phyloP scores from a whole-genome alignment of 2,113 vertebrate genomes.

The Sphaerodactylus townsendi region DNA sequence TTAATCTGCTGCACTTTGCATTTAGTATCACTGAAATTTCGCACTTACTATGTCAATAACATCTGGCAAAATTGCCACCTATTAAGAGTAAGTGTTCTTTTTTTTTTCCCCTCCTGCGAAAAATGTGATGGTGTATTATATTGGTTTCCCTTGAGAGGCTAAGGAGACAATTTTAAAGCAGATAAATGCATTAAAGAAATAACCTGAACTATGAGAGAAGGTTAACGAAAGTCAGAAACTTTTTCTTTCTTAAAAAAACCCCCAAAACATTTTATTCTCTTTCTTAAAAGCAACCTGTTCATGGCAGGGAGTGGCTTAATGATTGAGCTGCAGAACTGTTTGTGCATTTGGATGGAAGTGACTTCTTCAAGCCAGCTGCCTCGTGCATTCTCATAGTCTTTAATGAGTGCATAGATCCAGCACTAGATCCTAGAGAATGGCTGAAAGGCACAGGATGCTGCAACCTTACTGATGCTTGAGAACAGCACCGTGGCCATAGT shows the following conservation, averaged over 20 bases:
- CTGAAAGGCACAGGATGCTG: too few species aligned
- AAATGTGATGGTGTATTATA: conserved; percentile 87
- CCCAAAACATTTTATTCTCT: conserved; percentile 27
- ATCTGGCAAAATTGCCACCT: conserved; percentile 98
- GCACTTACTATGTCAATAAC: conserved; percentile 99
- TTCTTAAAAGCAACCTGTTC: conserved; percentile 36
- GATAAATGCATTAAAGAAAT: conserved; percentile 87
- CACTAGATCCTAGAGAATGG: too few species aligned
- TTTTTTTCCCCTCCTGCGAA: conserved; percentile 82
- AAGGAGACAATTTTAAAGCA: conserved; percentile 86
- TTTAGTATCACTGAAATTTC: conserved; percentile 92
- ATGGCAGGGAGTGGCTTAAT: conserved; percentile 15
- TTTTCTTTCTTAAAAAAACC: conserved; percentile 46
- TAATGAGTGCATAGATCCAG: neutral
- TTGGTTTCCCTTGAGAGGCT: conserved; percentile 85
- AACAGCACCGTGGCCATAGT: too few species aligned
- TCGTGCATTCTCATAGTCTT: neutral
- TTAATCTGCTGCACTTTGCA: conserved; percentile 96
- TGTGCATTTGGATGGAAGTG: conserved; percentile 32
- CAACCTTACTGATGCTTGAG: too few species aligned
- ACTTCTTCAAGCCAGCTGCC: conserved; percentile 11
- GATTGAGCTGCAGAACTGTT: conserved; percentile 11
- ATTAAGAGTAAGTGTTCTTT: conserved; percentile 97
- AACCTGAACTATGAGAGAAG: conserved; percentile 82
- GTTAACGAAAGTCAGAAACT: conserved; percentile 83